Conservation (phyloP, 1,140 invertebrate species). For the Radopholus similis region DNA sequence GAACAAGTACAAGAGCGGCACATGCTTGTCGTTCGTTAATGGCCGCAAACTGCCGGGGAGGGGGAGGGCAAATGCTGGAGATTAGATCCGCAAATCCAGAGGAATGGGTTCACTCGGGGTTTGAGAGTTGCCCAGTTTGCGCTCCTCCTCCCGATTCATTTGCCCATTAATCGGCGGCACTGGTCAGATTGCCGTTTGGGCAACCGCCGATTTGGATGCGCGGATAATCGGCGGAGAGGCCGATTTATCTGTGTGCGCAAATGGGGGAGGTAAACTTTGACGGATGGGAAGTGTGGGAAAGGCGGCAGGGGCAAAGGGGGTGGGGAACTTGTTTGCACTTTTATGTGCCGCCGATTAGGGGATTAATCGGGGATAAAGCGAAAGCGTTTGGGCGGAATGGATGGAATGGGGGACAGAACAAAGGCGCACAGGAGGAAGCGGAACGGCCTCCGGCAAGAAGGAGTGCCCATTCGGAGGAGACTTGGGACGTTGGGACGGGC, state of each 20-base stretch:
- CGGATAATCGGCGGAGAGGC: conserved; percentile 1
- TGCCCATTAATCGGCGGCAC: too few relatives aligned
- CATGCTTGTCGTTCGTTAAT: too few relatives aligned
- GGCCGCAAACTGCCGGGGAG: too few relatives aligned
- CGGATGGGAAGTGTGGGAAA: not conserved
- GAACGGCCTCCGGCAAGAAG: too few relatives aligned
- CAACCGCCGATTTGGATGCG: not conserved
- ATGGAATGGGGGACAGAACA: too few relatives aligned
- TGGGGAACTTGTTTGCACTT: conserved; percentile 1
- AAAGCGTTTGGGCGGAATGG: too few relatives aligned
- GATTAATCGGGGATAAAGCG: too few relatives aligned
- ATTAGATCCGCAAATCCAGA: not conserved
- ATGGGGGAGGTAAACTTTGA: not conserved
- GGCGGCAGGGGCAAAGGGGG: not conserved
- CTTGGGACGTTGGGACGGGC: too few relatives aligned
- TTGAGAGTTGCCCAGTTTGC: not conserved
- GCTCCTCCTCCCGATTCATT: not conserved
- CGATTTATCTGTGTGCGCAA: conserved; percentile 3
- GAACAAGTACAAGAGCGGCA: too few relatives aligned
- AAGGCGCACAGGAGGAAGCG: too few relatives aligned
- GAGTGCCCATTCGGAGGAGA: too few relatives aligned
- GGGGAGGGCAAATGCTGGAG: not conserved
- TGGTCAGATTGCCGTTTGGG: not conserved
- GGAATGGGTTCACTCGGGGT: not conserved
- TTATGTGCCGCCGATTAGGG: conserved; percentile 4